A percentile compares a stretch with the other conserved stretches of the same genome.
Conservation (phyloP, 2,888 invertebrate species). For the Anorthoa munda region DNA sequence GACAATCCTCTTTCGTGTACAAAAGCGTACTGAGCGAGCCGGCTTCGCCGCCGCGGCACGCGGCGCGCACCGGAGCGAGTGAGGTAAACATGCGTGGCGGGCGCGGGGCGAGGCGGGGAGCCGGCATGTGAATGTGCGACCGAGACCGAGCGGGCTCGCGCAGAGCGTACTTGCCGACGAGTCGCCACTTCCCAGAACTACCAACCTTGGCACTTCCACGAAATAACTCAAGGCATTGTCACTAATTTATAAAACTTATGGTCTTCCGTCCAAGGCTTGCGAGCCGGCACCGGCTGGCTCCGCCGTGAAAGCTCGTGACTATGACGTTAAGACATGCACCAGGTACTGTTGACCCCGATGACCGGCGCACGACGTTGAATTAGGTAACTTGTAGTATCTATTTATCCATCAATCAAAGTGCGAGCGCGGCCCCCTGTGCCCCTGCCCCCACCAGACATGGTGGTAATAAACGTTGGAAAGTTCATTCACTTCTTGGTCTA, state of each 20-base stretch:
- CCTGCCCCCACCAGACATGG: slow-evolving; percentile 71
- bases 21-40: slow-evolving; percentile 79
- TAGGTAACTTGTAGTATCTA: slow-evolving; percentile 74
- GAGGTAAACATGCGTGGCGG: slow-evolving; percentile 73
- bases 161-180: slow-evolving; percentile 74
- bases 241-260: slow-evolving; percentile 89
- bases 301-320: slow-evolving; percentile 70
- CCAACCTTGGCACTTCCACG: slow-evolving; percentile 88
- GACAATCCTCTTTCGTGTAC: slow-evolving; percentile 79
- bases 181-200: slow-evolving; percentile 86
- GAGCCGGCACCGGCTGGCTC: slow-evolving; percentile 68
- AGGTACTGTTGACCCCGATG: slow-evolving; percentile 78
- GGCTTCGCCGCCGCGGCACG: slow-evolving; percentile 65
- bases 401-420: slow-evolving; percentile 80
- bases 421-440: slow-evolving; percentile 73
- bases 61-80: slow-evolving; percentile 66
- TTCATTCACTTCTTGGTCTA: slow-evolving; percentile 86
- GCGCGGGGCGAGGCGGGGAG: slow-evolving; percentile 62
- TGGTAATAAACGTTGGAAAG: slow-evolving; percentile 78
- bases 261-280: slow-evolving; percentile 83
- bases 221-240: slow-evolving; percentile 89
- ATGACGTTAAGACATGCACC: slow-evolving; percentile 64
- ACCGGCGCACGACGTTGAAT: slow-evolving; percentile 71
- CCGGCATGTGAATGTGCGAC: slow-evolving; percentile 69
- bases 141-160: slow-evolving; percentile 69